phyloP scores from a whole-genome alignment of 2,888 invertebrate genomes.

The Nipponacmea schrenckii region DNA sequence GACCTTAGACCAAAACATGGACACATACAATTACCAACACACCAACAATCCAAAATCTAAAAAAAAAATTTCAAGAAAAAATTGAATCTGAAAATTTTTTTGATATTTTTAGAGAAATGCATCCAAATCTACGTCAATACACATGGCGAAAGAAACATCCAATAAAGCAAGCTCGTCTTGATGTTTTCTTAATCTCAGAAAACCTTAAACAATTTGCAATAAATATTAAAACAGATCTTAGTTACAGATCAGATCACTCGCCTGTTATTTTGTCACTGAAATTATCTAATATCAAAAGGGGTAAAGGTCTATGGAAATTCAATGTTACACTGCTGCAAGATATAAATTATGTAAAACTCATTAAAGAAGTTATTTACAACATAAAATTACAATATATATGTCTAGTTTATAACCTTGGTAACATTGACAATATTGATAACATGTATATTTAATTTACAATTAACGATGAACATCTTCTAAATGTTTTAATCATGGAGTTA shows the following conservation, averaged over 20 bases:
- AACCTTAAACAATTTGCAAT: not conserved
- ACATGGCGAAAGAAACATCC: not conserved
- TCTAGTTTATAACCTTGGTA: slow-evolving; percentile 14
- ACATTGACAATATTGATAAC: slow-evolving; percentile 9
- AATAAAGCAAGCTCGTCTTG: not conserved
- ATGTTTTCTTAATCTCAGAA: not conserved
- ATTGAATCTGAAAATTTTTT: slow-evolving; percentile 8
- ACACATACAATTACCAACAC: slow-evolving; percentile 7
- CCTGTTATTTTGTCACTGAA: not conserved
- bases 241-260: slow-evolving; percentile 15
- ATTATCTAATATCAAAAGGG: slow-evolving; percentile 16
- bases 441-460: slow-evolving; percentile 20
- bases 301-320: slow-evolving; percentile 22
- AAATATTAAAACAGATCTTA: slow-evolving; percentile 1
- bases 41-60: slow-evolving; percentile 19
- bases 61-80: slow-evolving; percentile 1
- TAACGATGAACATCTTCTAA: slow-evolving; percentile 21
- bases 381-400: slow-evolving; percentile 18
- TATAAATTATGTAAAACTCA: slow-evolving; percentile 11
- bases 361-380: slow-evolving; percentile 14
- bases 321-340: slow-evolving; percentile 22
- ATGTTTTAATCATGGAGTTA: slow-evolving; percentile 12
- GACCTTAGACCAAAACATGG: slow-evolving; percentile 8
- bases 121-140: not conserved
- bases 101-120: slow-evolving; percentile 5